Evolutionary conservation across 2,888 invertebrate species (phyloP).

Genomic region (Argynnis bischoffii): DNA sequence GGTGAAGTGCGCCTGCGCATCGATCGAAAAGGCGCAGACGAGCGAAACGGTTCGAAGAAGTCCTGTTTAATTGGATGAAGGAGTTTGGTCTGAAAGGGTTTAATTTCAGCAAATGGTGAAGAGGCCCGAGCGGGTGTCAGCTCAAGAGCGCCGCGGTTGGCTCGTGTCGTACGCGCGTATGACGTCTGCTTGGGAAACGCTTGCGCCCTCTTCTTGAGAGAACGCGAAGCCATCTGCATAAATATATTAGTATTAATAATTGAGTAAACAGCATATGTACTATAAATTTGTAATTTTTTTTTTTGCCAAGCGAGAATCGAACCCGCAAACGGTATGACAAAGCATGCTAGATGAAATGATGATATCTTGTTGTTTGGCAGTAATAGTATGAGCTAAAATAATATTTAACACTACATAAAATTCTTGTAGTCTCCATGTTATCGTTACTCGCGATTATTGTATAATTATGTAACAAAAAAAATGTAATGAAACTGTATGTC

Average conservation of each 20-base stretch:
- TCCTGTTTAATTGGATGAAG: not conserved
- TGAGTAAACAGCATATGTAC: not conserved
- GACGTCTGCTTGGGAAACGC: conserved; percentile 95
- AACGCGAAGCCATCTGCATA: conserved; percentile 97
- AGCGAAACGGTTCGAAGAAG: not conserved
- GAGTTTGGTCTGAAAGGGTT: not conserved
- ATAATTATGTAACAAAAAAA: too few species aligned
- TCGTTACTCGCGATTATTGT: too few species aligned
- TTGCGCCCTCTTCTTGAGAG: conserved; percentile 99
- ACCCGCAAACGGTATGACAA: conserved; percentile 4
- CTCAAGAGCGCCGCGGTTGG: conserved; percentile 89
- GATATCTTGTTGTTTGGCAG: not conserved
- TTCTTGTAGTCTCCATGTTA: too few species aligned
- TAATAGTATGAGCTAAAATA: not conserved
- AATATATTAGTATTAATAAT: conserved; percentile 29
- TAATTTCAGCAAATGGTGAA: conserved; percentile 22
- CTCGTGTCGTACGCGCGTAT: conserved; percentile 98
- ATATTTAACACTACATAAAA: too few species aligned
- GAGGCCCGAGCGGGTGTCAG: conserved; percentile 42
- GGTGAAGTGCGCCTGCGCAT: not conserved
- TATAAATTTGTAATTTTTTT: not conserved
- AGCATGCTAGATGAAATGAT: conserved; percentile 11
- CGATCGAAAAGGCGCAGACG: not conserved
- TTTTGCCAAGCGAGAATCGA: conserved; percentile 14
- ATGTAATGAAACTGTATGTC: not conserved